Base-by-base conservation (phyloP, 2,797 vertebrate species). In the Amazona finschi region DNA sequence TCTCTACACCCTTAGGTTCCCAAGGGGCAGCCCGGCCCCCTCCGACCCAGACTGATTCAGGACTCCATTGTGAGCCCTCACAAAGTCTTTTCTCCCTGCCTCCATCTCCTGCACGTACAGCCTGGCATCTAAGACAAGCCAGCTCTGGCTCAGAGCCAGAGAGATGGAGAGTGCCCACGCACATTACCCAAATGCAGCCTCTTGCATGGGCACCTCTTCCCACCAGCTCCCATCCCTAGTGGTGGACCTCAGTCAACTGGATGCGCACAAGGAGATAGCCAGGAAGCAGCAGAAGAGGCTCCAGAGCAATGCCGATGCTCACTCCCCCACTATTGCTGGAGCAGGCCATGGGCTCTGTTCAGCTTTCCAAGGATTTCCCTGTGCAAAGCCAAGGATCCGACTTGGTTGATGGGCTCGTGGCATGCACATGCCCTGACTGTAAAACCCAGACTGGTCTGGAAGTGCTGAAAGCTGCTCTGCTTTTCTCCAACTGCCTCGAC, bases 301-400 rank as follows among this genome's bases (percentile, higher is more conserved):
- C 12, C 0, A 0, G 10, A 43, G 41, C 70, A 67, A 33, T 5
- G 14, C 18, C 0, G 0, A 33, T 17, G 33, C 15, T 65, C n/a
- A 1, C 15, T 55, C 4, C 22, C 15, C 8, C 1, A 2, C 36
- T 30, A 13, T 24, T 67, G 43, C 50, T 14, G 1, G 21, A 62
- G 49, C 11, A 0, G 0, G 15, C 31, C 0, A 0, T 1, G 9
- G 11, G 15, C 8, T 27, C 38, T 52, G 10, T 14, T 15, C 3
- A 3, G 8, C 71, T 78, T 80, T 49, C 70, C 81, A 64, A 80
- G 57, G 28, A 74, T 64, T 64, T 58, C 2, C 5, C 61, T 2
- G 4, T 6, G 30, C 22, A 76, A 90, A 90, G 67, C 21, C 66
- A 86, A 90, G 49, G 50, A 78, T 22, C 20, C 70, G 70, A 27